Percentiles rank a stretch among this genome's conserved stretches.
phyloP scores from a whole-genome alignment of 1,140 invertebrate species.

The Hyles vespertilio region DNA sequence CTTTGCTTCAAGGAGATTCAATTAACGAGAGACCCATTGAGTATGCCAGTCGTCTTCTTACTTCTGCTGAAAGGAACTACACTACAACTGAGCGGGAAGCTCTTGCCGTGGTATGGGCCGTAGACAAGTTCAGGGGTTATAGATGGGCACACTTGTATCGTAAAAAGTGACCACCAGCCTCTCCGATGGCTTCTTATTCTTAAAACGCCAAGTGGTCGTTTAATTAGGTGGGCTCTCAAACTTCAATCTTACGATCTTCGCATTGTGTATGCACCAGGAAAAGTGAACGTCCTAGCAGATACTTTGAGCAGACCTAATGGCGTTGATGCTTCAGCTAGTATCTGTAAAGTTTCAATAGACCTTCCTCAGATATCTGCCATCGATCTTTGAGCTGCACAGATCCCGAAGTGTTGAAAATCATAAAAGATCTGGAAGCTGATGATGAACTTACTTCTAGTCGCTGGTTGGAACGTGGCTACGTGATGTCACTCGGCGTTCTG shows the following conservation, averaged over 20 bases:
- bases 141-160: no score
- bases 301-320: conserved; percentile 22
- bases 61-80: conserved; percentile 11
- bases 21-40: conserved; percentile 9
- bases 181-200: no score
- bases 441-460: conserved; percentile 4
- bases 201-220: no score
- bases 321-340: conserved; percentile 1
- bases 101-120: conserved; percentile 65
- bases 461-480: conserved; percentile 17
- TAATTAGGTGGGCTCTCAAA: no score
- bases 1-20: conserved; percentile 8
- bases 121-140: conserved; percentile 54
- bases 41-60: conserved; percentile 6
- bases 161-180: no score
- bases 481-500: conserved; percentile 13
- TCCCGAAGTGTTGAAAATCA: conserved; percentile 13
- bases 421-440: conserved; percentile 11
- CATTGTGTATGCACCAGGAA: conserved; percentile 33
- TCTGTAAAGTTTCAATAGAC: conserved; percentile 8
- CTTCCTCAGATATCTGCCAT: conserved; percentile 8
- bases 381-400: conserved; percentile 17
- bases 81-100: conserved; percentile 62
- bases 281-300: conserved; percentile 29
- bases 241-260: conserved; percentile 55